Evolutionary conservation across 2,113 vertebrate species (phyloP).

Genomic region (Bos taurus): DNA sequence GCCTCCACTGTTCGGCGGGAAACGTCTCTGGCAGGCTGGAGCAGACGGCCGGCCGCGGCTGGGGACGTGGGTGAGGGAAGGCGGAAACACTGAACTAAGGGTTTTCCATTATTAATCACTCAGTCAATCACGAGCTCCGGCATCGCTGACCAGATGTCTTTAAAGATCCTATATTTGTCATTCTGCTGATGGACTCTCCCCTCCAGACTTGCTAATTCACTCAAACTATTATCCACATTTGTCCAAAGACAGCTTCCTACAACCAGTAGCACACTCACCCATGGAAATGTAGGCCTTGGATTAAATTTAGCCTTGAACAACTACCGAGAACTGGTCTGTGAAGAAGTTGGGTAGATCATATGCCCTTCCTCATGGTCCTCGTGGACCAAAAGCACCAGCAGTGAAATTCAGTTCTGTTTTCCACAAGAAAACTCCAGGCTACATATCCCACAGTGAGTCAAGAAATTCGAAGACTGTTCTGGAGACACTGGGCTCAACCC

Average conservation of each 20-base stretch:
- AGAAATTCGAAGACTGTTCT: rapidly evolving
- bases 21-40: neutral
- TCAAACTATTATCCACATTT: conserved; percentile 11
- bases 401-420: neutral
- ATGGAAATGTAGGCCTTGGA: neutral
- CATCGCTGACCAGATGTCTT: conserved; percentile 65
- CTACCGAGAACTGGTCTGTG: neutral
- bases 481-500: neutral
- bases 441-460: rapidly evolving
- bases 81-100: conserved; percentile 28
- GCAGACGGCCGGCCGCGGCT: neutral
- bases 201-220: conserved; percentile 41
- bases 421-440: neutral
- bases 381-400: neutral
- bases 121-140: neutral
- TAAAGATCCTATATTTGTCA: conserved; percentile 57
- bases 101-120: conserved; percentile 48
- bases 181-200: conserved; percentile 45
- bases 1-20: neutral
- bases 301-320: neutral
- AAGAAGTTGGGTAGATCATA: neutral
- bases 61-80: neutral
- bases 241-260: neutral
- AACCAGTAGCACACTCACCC: neutral
- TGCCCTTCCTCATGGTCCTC: neutral